Evolutionary conservation across 1,140 invertebrate genomes (phyloP).

Genomic region (Zaprionus ghesquierei): DNA sequence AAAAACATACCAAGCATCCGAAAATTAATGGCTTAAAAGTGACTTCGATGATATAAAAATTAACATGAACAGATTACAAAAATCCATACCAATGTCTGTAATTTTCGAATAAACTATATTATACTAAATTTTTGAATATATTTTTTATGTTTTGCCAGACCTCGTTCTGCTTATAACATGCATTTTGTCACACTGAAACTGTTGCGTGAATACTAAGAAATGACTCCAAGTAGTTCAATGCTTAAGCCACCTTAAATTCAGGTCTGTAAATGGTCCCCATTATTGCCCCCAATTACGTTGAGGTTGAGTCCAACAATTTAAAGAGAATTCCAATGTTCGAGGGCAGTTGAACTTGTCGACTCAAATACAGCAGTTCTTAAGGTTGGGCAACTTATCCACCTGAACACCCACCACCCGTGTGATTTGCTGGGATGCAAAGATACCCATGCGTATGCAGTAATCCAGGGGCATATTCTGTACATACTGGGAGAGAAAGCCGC

Average conservation of each 20-base stretch:
- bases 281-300: background rate
- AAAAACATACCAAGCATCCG: no score
- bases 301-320: background rate
- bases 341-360: background rate
- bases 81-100: no score
- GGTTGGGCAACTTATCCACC: constrained; percentile 53
- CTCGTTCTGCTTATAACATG: background rate
- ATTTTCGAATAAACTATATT: no score
- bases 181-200: background rate
- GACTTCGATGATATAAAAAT: no score
- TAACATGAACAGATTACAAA: no score
- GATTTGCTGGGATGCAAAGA: constrained; percentile 57
- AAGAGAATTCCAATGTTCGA: background rate
- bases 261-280: no score
- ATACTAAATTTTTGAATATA: no score
- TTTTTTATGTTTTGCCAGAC: no score
- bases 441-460: constrained; percentile 63
- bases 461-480: constrained; percentile 87
- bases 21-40: no score
- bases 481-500: constrained; percentile 95
- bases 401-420: constrained; percentile 46
- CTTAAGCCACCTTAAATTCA: background rate
- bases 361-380: constrained; percentile 53
- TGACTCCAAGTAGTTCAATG: background rate
- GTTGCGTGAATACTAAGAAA: background rate